Conservation (phyloP, 92 coral and sea anemone genomes). For the Phenganax stokvisi region DNA sequence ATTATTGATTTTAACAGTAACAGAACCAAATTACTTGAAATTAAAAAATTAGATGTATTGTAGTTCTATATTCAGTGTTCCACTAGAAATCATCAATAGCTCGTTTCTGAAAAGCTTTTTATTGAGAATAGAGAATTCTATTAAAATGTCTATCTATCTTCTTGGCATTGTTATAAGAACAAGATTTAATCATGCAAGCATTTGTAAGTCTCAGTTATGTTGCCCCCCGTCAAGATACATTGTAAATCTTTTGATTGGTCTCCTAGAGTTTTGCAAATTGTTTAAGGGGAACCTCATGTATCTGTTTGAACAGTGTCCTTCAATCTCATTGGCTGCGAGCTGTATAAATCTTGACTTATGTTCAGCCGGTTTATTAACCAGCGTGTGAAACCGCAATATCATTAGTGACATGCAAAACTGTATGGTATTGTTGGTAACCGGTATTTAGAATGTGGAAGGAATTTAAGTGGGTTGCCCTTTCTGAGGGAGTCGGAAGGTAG, state of each 20-base stretch:
- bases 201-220: not conserved
- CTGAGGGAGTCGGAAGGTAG: not conserved
- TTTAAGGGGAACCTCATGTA: conserved; percentile 8
- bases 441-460: not conserved
- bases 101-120: no score
- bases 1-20: no score
- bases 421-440: not conserved
- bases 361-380: not conserved
- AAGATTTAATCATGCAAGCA: not conserved
- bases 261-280: not conserved
- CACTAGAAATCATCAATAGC: no score
- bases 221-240: conserved; percentile 4
- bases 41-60: no score
- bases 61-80: no score
- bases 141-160: no score
- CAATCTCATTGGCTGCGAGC: conserved; percentile 18
- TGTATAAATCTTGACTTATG: not conserved
- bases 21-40: no score
- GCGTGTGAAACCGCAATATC: conserved; percentile 1
- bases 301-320: not conserved
- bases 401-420: not conserved
- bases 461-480: not conserved
- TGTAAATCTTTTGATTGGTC: conserved; percentile 6
- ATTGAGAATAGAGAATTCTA: no score
- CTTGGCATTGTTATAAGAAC: not conserved